Base-by-base conservation (phyloP, 2,888 invertebrate species). In the Julus scandinavius region DNA sequence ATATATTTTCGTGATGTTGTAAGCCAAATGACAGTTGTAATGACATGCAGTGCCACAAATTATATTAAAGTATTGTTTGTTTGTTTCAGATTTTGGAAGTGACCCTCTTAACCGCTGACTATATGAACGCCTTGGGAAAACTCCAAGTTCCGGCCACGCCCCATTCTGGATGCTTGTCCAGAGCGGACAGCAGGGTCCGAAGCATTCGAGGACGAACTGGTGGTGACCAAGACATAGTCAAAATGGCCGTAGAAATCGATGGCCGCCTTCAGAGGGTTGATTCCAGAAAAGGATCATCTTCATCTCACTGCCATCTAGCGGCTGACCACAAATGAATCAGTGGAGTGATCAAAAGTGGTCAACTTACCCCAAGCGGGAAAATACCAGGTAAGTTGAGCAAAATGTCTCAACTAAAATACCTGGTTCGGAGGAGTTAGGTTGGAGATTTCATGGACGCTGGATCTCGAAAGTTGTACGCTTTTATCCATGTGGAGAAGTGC, bases 51-150 rank as follows among this genome's bases (percentile, higher is more conserved):
- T 58, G n/a, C 13, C 0, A 58, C 15, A 11, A 58, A 15, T 17
- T 15, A 29, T 40, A 15, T 4, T 5, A 54, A 58, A 29, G 11
- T 15, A 29, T n/a, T 50, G 9, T 63, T 84, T 85, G 17, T 86
- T 86, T 49, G 58, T 89, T 89, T 17, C 93, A 96, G 96, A 97
- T 98, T 93, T 94, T 96, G 88, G 97, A 98, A 93, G 95, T 98
- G 89, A 98, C 98, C 0, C 94, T 97, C 90, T 93, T 98, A 45
- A 97, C 97, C 91, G 97, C 98, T 41, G 98, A 98, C 93, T 98
- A 98, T 92, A 98, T 97, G 95, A 98, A 98, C 93, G 96, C 97
- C 0, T 92, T 97, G 90, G 91, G 91, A 17, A 89, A 90, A 13
- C 89, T 84, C 40, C 89, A 86, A 54, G 87, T 87, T 54, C 88